phyloP scores from a whole-genome alignment of 2,888 invertebrate genomes.

The Euplagia quadripunctaria region DNA sequence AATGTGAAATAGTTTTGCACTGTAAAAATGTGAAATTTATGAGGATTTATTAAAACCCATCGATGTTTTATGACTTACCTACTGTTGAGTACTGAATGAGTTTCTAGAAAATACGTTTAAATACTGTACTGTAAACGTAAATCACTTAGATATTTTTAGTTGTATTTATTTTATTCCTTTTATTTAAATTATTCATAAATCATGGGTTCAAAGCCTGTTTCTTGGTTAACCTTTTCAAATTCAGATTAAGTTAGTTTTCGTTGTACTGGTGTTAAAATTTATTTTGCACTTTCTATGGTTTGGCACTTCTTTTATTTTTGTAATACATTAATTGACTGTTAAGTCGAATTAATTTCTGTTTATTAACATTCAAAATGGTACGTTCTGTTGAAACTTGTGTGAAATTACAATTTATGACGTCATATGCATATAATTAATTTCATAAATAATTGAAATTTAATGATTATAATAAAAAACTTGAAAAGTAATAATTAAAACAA shows the following conservation, averaged over 20 bases:
- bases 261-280: too few relatives aligned
- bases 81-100: constrained; percentile 36
- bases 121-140: background rate
- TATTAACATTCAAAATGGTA: background rate
- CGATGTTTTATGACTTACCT: constrained; percentile 33
- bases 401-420: background rate
- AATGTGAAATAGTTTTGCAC: constrained; percentile 28
- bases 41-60: constrained; percentile 38
- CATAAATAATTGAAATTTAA: too few relatives aligned
- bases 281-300: too few relatives aligned
- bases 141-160: background rate
- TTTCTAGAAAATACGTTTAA: constrained; percentile 3
- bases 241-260: background rate
- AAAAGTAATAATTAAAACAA: too few relatives aligned
- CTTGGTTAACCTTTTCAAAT: too few relatives aligned
- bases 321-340: background rate
- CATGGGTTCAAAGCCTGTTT: background rate
- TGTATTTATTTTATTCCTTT: background rate
- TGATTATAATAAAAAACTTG: too few relatives aligned
- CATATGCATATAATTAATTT: background rate
- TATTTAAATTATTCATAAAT: background rate
- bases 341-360: background rate
- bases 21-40: constrained; percentile 32
- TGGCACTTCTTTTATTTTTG: background rate
- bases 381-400: background rate